Conservation (phyloP, 2,797 vertebrate species). For the Cuculus canorus region DNA sequence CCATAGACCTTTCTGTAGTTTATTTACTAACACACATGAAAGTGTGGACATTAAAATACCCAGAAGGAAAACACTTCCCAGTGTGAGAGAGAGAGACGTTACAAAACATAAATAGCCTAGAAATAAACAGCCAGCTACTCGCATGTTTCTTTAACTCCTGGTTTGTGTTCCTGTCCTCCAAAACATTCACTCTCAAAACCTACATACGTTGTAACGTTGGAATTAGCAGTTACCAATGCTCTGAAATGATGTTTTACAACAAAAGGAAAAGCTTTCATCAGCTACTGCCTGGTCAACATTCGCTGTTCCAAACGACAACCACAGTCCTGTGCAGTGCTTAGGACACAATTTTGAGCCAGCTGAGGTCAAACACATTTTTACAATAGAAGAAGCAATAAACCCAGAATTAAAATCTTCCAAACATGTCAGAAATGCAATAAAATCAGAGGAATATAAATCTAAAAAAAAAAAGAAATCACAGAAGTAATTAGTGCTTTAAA, state of each 20-base stretch:
- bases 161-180: neutral
- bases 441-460: neutral
- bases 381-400: neutral
- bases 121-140: fast-evolving
- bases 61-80: neutral
- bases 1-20: neutral
- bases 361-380: neutral
- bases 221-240: neutral
- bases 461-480: neutral
- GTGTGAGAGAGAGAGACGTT: neutral
- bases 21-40: neutral
- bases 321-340: neutral
- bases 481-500: neutral
- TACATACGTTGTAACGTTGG: neutral
- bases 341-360: neutral
- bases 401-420: neutral
- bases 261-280: neutral
- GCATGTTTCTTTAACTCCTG: neutral
- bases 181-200: neutral
- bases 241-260: neutral
- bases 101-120: neutral
- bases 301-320: neutral
- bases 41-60: neutral
- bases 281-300: neutral
- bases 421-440: neutral